Percentiles rank a stretch among this genome's conserved stretches.
Evolutionary conservation across 92 coral and sea anemone genomes (phyloP).

Genomic region (Blastomussa wellsi): DNA sequence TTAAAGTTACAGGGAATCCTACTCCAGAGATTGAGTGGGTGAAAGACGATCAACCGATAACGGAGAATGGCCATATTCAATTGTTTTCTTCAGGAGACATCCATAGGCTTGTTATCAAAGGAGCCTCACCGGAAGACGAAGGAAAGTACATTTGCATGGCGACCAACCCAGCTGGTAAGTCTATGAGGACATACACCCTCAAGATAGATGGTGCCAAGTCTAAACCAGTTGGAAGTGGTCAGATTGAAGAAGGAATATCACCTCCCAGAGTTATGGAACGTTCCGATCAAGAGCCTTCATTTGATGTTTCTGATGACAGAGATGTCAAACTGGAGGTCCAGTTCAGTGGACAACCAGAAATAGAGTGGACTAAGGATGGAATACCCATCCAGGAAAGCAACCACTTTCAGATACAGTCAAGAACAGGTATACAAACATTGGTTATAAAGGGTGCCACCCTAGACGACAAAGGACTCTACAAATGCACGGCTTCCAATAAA

Average conservation of each 20-base stretch:
- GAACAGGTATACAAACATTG: constrained; percentile 70
- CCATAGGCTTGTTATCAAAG: constrained; percentile 76
- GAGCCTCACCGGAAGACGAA: constrained; percentile 75
- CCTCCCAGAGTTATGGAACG: constrained; percentile 85
- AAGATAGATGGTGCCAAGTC: constrained; percentile 81
- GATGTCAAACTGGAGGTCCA: constrained; percentile 83
- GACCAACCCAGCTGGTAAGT: constrained; percentile 76
- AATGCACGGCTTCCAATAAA: constrained; percentile 76
- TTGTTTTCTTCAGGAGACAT: constrained; percentile 61
- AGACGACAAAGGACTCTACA: constrained; percentile 80
- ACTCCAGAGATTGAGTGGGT: constrained; percentile 84
- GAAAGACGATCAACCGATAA: constrained; percentile 71
- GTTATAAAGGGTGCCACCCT: constrained; percentile 75
- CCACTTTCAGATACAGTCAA: constrained; percentile 63
- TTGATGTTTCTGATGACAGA: constrained; percentile 70
- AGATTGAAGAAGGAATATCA: constrained; percentile 74
- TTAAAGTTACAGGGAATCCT: constrained; percentile 81
- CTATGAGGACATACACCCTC: constrained; percentile 79
- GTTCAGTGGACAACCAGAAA: constrained; percentile 70
- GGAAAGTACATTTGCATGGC: constrained; percentile 91
- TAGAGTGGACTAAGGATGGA: constrained; percentile 82
- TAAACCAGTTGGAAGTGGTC: constrained; percentile 44
- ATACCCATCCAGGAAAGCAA: constrained; percentile 54
- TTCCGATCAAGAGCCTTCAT: constrained; percentile 44
- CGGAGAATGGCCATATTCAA: constrained; percentile 55